phyloP scores from a whole-genome alignment of 2,797 vertebrate species.

The Eupleurogrammus muticus region DNA sequence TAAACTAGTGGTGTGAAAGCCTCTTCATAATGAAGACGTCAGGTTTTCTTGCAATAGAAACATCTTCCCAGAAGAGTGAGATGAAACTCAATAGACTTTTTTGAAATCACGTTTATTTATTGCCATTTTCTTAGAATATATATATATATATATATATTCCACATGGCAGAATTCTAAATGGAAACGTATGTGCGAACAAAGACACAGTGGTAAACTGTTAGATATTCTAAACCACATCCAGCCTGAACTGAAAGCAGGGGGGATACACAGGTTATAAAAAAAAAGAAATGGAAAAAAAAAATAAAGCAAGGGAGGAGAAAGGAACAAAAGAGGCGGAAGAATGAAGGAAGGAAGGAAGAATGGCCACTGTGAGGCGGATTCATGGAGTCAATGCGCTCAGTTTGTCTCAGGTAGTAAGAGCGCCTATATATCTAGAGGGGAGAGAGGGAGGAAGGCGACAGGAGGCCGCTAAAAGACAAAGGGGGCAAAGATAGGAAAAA shows the following conservation, averaged over 20 bases:
- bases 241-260: conserved; percentile 39
- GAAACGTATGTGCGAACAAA: conserved; percentile 25
- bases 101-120: conserved; percentile 14
- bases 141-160: background rate
- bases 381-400: conserved; percentile 61
- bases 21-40: no score
- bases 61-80: background rate
- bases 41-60: background rate
- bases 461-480: conserved; percentile 21
- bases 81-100: background rate
- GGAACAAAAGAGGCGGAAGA: conserved; percentile 40
- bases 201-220: conserved; percentile 52
- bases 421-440: conserved; percentile 51
- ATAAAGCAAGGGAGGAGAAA: conserved; percentile 20
- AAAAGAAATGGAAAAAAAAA: conserved; percentile 10
- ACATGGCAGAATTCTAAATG: background rate
- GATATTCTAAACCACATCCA: conserved; percentile 67
- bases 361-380: conserved; percentile 55
- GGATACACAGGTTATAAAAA: conserved; percentile 23
- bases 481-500: conserved; percentile 1
- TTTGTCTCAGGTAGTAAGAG: conserved; percentile 65
- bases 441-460: conserved; percentile 8
- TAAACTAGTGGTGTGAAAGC: no score
- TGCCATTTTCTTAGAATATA: background rate
- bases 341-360: no score